Percentiles rank a stretch among this genome's conserved stretches.
phyloP scores from a whole-genome alignment of 2,113 vertebrate genomes.

The Salminus brasiliensis region DNA sequence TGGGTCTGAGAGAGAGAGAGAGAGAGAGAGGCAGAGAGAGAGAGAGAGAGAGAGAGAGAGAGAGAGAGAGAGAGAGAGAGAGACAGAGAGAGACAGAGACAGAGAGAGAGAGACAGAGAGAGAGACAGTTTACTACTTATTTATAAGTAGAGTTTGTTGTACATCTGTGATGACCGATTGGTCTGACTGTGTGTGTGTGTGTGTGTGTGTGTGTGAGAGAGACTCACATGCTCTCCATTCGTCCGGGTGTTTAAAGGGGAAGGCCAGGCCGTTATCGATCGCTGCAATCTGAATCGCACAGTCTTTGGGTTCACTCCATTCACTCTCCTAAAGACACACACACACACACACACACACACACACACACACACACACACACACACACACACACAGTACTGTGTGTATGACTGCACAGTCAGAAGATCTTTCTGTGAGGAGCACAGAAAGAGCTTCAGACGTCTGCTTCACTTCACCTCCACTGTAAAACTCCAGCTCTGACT shows the following conservation, averaged over 20 bases:
- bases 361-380: neutral
- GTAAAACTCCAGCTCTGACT: too few relatives aligned
- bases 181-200: too few relatives aligned
- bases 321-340: slow-evolving; percentile 72
- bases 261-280: slow-evolving; percentile 96
- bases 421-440: too few relatives aligned
- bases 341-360: neutral
- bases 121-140: too few relatives aligned
- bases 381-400: too few relatives aligned
- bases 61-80: slow-evolving; percentile 19
- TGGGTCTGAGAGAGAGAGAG: slow-evolving; percentile 79
- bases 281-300: slow-evolving; percentile 89
- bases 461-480: too few relatives aligned
- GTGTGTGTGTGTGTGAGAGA: neutral
- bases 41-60: too few relatives aligned
- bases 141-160: too few relatives aligned
- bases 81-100: neutral
- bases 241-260: slow-evolving; percentile 98
- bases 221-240: slow-evolving; percentile 93
- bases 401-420: too few relatives aligned
- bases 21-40: neutral
- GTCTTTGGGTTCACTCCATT: slow-evolving; percentile 76
- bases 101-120: too few relatives aligned
- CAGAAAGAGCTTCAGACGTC: too few relatives aligned
- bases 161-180: too few relatives aligned